These are phyloP conservation scores for Thripadectes ignobilis DNA, from an alignment of 2,797 vertebrate species.

Conservation along the genomic window DNA sequence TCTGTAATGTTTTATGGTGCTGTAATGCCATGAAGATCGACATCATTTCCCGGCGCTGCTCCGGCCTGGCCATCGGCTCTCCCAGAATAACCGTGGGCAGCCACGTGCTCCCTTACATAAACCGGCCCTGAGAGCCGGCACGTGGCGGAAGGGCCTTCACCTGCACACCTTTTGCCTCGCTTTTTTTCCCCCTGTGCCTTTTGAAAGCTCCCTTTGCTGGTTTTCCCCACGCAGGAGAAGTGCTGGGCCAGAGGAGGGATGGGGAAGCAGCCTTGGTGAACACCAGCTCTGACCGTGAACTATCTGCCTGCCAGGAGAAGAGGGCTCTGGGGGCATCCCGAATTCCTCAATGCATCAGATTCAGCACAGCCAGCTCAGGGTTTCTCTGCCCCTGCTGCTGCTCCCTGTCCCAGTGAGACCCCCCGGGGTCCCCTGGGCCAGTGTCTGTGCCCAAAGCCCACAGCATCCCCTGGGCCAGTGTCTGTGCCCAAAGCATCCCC, in stretches of 20 bases:
- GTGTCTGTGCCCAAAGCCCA: neutral
- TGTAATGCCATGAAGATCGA: constrained; percentile 7
- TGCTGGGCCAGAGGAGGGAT: fast-evolving
- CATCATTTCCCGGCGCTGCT: neutral
- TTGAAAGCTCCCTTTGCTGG: neutral
- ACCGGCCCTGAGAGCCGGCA: fast-evolving
- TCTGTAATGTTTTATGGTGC: constrained; percentile 50
- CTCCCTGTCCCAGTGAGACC: fast-evolving
- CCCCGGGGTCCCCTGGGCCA: fast-evolving
- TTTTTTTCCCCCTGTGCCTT: neutral
- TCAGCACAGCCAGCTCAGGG: neutral
- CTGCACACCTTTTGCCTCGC: neutral
- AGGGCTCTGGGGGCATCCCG: fast-evolving
- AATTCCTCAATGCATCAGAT: neutral
- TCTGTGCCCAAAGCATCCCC: no score
- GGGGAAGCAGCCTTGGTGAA: neutral
- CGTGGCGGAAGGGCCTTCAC: fast-evolving
- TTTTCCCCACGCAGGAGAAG: neutral
- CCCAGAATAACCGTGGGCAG: neutral
- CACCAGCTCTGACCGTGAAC: fast-evolving
- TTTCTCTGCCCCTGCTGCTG: fast-evolving
- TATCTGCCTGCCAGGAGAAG: neutral
- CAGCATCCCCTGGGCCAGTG: no score
- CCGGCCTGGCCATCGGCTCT: neutral
- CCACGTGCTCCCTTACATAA: neutral